phyloP scores from a whole-genome alignment of 53 echinoderm and acorn worm species.

The Echinometra lucunter region DNA sequence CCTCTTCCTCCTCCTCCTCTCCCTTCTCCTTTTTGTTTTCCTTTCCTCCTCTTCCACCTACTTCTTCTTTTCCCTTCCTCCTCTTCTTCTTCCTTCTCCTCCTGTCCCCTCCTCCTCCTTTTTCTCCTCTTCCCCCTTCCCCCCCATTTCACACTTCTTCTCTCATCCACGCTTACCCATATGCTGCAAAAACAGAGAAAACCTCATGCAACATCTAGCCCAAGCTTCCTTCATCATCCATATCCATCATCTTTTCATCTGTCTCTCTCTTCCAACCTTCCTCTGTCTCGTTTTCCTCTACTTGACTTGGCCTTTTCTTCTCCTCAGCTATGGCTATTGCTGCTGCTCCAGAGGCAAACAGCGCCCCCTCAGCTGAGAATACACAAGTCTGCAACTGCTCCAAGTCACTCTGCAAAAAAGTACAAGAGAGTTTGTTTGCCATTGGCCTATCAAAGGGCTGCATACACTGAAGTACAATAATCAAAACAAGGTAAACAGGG shows the following conservation, averaged over 20 bases:
- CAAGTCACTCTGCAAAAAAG: conserved; percentile 76
- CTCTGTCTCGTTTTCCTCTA: not conserved
- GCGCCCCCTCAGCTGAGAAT: conserved; percentile 83
- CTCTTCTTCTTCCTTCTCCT: no score
- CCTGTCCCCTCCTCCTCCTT: no score
- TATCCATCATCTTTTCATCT: not conserved
- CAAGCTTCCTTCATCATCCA: not conserved
- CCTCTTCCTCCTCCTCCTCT: no score
- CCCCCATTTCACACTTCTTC: no score
- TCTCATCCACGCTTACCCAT: not conserved
- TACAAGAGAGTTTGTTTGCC: not conserved
- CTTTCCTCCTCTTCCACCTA: no score
- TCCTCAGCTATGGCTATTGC: conserved; percentile 54
- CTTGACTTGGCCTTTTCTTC: not conserved
- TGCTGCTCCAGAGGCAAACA: conserved; percentile 79
- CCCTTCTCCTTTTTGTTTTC: no score
- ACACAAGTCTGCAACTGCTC: conserved; percentile 82
- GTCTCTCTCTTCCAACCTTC: conserved; percentile 12
- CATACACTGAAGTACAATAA: no score
- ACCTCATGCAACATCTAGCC: conserved; percentile 19
- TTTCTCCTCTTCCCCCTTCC: no score
- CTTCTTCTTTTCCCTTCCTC: no score
- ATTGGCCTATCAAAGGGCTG: not conserved
- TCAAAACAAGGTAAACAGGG: no score
- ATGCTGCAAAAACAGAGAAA: not conserved